These are phyloP conservation scores for Delia radicum DNA, from an alignment of 1,140 invertebrate genomes.

Conservation along the genomic window DNA sequence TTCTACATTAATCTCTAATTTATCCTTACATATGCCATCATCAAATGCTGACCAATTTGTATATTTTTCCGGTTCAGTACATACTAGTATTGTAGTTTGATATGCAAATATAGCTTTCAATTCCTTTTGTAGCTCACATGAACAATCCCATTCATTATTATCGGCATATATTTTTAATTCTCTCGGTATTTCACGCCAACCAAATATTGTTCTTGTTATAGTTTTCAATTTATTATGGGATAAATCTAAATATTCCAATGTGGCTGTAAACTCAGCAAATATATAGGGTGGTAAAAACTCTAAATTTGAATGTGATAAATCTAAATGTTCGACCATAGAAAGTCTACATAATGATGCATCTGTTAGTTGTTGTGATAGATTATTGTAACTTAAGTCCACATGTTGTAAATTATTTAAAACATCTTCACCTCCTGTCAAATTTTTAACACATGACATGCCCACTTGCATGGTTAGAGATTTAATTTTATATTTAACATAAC, in stretches of 20 bases:
- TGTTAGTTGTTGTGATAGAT: conserved; percentile 30
- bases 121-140: conserved; percentile 32
- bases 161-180: conserved; percentile 31
- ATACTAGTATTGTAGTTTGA: conserved; percentile 27
- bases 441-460: conserved; percentile 32
- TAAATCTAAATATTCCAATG: conserved; percentile 35
- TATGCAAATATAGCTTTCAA: conserved; percentile 32
- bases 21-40: conserved; percentile 28
- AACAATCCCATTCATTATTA: conserved; percentile 38
- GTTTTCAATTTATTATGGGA: conserved; percentile 38
- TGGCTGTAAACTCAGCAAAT: conserved; percentile 36
- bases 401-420: conserved; percentile 30
- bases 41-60: conserved; percentile 30
- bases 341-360: conserved; percentile 36
- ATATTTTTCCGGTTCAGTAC: conserved; percentile 29
- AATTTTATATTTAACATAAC: conserved; percentile 37
- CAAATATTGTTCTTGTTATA: conserved; percentile 34
- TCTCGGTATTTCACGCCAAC: conserved; percentile 25
- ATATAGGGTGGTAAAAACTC: conserved; percentile 35
- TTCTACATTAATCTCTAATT: too few relatives aligned
- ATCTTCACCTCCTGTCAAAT: conserved; percentile 37
- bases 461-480: conserved; percentile 30
- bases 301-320: conserved; percentile 40
- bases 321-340: conserved; percentile 33
- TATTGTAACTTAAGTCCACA: conserved; percentile 40